Base-by-base conservation (phyloP, 2,797 vertebrate species). In the Melanogrammus aeglefinus region DNA sequence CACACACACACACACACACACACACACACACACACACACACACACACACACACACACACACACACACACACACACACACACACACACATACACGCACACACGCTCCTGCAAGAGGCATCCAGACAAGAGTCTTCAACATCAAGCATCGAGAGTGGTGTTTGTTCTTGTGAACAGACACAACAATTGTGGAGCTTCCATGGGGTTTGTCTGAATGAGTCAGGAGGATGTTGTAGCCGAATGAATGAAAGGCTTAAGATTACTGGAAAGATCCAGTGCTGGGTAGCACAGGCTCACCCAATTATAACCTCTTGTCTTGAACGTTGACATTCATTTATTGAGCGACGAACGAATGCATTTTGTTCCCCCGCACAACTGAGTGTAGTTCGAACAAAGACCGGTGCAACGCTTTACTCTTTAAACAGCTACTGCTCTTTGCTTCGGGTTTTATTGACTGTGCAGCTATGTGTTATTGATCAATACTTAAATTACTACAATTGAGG, bases 241-340 rank as follows among this genome's bases (percentile, higher is more conserved):
- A 72, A 18, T 36, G 39, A 47, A 16, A 78, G 27, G 41, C 82
- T 51, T 74, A 73, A 77, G 35, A 80, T 85, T 83, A 35, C 73
- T 73, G 13, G 31, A 24, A 14, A 73, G 38, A 0, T 72, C 12
- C 10, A 70, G 9, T 12, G 33, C 35, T 44, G 76, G 72, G 75
- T 77, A 74, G 44, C 76, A 41, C 66, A 39, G 74, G 47, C 74
- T 73, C 66, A 29, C 81, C 27, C 76, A 41, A 75, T 78, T 76
- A 72, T 14, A 72, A 35, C 36, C 51, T 74, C 18, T 66, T 74
- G 75, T 76, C 72, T 24, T 75, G 21, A 66, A 69, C 39, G 10
- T 72, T 5, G 16, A 57, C 47, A 57, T 57, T 6, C 47, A 57
- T 57, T 57, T 57, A 57, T 57, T 57, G 47, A 57, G 18, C 47